A percentile compares a stretch with the other conserved stretches of the same genome.
Conservation (phyloP, 2,888 invertebrate species). For the Sphinx pinastri region DNA sequence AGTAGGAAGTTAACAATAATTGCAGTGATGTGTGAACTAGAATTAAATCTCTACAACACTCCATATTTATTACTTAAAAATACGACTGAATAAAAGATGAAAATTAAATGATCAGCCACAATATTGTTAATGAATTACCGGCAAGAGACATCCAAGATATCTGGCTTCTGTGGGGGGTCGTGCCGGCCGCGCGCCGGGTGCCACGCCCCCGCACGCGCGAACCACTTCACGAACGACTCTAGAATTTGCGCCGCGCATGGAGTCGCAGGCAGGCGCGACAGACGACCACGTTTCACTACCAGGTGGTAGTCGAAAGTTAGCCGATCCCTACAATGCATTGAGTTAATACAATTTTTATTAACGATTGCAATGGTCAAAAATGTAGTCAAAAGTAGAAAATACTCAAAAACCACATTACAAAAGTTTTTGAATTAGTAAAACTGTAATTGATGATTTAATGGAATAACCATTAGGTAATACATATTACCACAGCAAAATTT, state of each 20-base stretch:
- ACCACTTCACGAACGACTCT: conserved; percentile 79
- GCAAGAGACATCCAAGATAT: conserved; percentile 71
- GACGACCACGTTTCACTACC: conserved; percentile 74
- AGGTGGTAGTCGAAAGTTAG: conserved; percentile 79
- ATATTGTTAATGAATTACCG: conserved; percentile 46
- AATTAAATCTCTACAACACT: no score
- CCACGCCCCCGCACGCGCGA: conserved; percentile 78
- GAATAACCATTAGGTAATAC: no score
- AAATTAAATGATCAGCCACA: no score
- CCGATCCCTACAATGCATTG: conserved; percentile 59
- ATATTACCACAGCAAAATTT: no score
- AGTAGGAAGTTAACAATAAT: no score
- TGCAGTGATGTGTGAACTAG: no score
- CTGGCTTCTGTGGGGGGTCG: conserved; percentile 67
- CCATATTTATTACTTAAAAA: no score
- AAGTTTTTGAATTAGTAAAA: no score
- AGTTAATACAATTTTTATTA: neutral
- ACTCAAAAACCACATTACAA: no score
- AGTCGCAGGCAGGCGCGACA: conserved; percentile 70
- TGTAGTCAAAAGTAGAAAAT: no score
- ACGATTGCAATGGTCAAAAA: neutral
- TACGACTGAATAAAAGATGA: no score
- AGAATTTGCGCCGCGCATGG: conserved; percentile 76
- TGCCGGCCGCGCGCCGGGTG: conserved; percentile 59
- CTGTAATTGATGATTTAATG: no score